A percentile compares a stretch with the other conserved stretches of the same genome.
Evolutionary conservation across 2,113 vertebrate genomes (phyloP).

Genomic region (Lonchura striata): DNA sequence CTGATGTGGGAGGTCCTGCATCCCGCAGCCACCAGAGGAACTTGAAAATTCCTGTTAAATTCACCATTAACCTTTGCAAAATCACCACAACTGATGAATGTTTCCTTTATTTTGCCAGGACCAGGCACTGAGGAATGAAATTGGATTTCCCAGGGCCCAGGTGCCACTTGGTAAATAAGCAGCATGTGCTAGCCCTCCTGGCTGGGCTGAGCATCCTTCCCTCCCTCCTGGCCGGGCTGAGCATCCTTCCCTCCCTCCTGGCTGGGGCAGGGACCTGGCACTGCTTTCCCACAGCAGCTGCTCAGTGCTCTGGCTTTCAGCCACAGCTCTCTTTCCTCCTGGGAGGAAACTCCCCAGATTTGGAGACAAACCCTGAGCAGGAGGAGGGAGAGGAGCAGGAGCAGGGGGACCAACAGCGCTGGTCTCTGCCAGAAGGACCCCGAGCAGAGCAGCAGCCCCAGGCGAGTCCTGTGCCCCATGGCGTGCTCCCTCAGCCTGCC

Average conservation of each 20-base stretch:
- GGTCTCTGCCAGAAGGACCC: neutral
- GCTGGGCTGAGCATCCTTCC: neutral
- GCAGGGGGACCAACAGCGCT: too few relatives aligned
- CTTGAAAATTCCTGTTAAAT: neutral
- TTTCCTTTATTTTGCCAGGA: neutral
- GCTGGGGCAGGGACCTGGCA: neutral
- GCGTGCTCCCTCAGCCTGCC: neutral
- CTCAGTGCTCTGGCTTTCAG: neutral
- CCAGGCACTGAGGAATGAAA: neutral
- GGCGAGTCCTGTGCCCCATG: neutral
- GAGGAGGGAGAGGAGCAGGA: neutral
- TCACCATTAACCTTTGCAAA: neutral
- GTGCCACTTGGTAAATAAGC: neutral
- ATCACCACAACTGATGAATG: neutral
- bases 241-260: neutral
- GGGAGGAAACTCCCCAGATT: neutral
- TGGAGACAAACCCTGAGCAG: neutral
- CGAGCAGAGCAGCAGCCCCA: accelerated
- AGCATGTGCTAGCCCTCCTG: accelerated
- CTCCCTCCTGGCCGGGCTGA: neutral
- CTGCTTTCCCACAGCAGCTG: neutral
- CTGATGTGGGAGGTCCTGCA: neutral
- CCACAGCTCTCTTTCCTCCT: neutral
- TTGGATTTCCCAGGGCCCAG: neutral
- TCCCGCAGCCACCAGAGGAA: neutral